A percentile compares a stretch with the other conserved stretches of the same genome.
These are phyloP conservation scores for Vulpes lagopus DNA, from an alignment of 2,113 vertebrate genomes.

Conservation along the genomic window DNA sequence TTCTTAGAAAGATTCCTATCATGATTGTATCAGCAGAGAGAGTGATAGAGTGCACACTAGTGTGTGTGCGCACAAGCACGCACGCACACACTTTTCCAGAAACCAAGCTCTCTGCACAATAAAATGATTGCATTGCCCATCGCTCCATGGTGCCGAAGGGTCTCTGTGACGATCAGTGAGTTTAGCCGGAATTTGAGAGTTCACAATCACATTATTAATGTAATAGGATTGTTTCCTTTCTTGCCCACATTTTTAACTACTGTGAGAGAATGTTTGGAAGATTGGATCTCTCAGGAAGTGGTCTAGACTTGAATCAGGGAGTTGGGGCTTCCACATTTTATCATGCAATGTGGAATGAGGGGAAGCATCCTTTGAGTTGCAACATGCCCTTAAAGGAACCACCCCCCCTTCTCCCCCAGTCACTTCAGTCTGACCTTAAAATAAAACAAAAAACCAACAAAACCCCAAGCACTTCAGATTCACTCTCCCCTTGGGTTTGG, in stretches of 20 bases:
- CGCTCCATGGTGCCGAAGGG: accelerated
- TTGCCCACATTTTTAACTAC: neutral
- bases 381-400: neutral
- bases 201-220: neutral
- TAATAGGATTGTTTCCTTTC: neutral
- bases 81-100: neutral
- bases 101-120: neutral
- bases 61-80: too few relatives aligned
- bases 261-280: neutral
- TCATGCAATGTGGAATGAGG: neutral
- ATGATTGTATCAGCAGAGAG: neutral
- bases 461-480: neutral
- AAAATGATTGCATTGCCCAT: neutral
- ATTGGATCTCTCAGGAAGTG: neutral
- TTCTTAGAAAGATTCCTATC: neutral
- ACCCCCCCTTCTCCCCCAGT: neutral
- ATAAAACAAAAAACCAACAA: neutral
- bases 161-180: accelerated
- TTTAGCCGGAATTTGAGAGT: neutral
- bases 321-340: neutral
- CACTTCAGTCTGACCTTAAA: neutral
- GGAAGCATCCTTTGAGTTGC: neutral
- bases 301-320: neutral
- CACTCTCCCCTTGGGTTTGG: neutral
- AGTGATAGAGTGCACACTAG: neutral